phyloP scores from a whole-genome alignment of 2,888 invertebrate genomes.

The Chrysolina oricalcia region DNA sequence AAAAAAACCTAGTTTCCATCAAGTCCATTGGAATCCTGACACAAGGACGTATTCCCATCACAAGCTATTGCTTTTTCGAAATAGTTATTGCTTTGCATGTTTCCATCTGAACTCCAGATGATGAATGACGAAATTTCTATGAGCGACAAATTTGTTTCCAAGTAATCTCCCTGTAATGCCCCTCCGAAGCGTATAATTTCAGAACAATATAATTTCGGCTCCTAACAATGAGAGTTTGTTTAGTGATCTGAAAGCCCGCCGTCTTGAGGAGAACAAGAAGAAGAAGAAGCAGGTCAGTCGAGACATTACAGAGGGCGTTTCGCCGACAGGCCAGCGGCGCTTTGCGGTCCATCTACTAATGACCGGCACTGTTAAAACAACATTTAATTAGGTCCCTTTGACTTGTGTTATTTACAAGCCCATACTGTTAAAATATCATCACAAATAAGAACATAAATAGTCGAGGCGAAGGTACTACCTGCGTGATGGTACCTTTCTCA shows the following conservation, averaged over 20 bases:
- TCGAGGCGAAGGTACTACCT: slow-evolving; percentile 49
- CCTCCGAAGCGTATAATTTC: slow-evolving; percentile 42
- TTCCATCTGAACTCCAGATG: background rate
- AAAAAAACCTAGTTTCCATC: too few species aligned
- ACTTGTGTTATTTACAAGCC: slow-evolving; percentile 64
- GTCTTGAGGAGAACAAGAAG: slow-evolving; percentile 12
- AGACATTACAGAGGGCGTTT: slow-evolving; percentile 42
- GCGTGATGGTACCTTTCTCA: slow-evolving; percentile 38
- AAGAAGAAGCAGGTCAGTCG: slow-evolving; percentile 25
- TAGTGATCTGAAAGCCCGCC: slow-evolving; percentile 31
- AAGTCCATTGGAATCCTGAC: too few species aligned
- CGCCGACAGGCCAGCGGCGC: slow-evolving; percentile 57
- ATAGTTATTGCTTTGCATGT: background rate
- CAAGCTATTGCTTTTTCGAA: too few species aligned
- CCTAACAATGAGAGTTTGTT: slow-evolving; percentile 44
- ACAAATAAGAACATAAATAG: slow-evolving; percentile 58
- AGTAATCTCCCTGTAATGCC: slow-evolving; percentile 34
- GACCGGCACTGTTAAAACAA: slow-evolving; percentile 70
- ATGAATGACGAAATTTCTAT: background rate
- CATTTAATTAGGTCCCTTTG: slow-evolving; percentile 70
- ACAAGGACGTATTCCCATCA: too few species aligned
- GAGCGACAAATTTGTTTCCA: background rate
- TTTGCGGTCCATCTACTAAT: slow-evolving; percentile 70
- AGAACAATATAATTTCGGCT: slow-evolving; percentile 42
- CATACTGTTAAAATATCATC: slow-evolving; percentile 62